Percentiles rank a stretch among this genome's conserved stretches.
phyloP scores from a whole-genome alignment of 1,140 invertebrate species.

The Lethrus apterus region DNA sequence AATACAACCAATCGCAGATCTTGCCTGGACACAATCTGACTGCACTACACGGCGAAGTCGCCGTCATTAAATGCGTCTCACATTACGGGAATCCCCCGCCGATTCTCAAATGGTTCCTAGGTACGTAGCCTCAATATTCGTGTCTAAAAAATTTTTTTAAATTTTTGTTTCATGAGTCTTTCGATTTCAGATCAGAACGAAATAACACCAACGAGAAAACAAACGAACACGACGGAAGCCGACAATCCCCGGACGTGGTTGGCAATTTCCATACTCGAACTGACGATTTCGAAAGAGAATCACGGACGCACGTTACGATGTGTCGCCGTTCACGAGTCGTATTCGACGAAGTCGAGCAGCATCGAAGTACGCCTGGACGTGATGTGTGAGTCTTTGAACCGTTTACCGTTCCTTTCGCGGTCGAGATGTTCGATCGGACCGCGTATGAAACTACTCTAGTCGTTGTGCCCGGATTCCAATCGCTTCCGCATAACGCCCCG shows the following conservation, averaged over 20 bases:
- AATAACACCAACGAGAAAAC: conserved; percentile 54
- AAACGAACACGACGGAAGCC: conserved; percentile 73
- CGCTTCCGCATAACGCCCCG: too few species aligned
- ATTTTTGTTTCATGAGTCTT: conserved; percentile 10
- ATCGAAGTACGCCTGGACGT: conserved; percentile 72
- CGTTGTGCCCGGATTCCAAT: too few species aligned
- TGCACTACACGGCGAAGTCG: conserved; percentile 65
- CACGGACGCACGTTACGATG: conserved; percentile 70
- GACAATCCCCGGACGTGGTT: conserved; percentile 76
- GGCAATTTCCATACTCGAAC: conserved; percentile 69
- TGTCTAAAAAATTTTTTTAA: conserved; percentile 28
- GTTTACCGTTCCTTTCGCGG: not conserved
- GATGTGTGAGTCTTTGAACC: conserved; percentile 64
- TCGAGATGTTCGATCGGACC: too few species aligned
- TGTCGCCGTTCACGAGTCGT: conserved; percentile 76
- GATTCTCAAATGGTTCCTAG: conserved; percentile 77
- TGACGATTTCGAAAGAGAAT: conserved; percentile 66
- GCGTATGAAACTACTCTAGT: too few species aligned
- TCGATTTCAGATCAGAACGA: conserved; percentile 57
- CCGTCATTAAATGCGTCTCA: conserved; percentile 73
- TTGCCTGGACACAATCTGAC: conserved; percentile 74
- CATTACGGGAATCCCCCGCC: conserved; percentile 80
- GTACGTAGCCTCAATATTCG: conserved; percentile 41
- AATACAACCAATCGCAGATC: conserved; percentile 68
- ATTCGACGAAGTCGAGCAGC: conserved; percentile 59